Conservation (phyloP, 2,113 vertebrate genomes). For the Lagopus leucura region DNA sequence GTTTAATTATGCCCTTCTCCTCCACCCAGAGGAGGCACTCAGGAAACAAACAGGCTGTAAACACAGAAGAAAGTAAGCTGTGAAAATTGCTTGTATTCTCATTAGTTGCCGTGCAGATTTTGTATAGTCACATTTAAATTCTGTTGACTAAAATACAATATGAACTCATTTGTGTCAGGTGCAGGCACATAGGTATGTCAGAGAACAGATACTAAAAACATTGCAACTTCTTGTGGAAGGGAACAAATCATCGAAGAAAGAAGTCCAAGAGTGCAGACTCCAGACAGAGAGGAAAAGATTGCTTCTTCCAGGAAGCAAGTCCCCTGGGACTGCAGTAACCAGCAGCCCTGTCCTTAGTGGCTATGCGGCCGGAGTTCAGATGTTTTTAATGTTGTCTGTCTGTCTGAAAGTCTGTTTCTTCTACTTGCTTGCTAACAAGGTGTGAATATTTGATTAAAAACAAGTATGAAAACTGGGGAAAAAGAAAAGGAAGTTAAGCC, state of each 20-base stretch:
- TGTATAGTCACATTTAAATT: conserved; percentile 1
- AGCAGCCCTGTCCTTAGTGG: background rate
- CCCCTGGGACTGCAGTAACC: background rate
- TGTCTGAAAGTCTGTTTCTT: background rate
- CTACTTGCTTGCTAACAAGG: background rate
- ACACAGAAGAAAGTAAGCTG: background rate
- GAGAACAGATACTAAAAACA: background rate
- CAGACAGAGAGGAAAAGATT: background rate
- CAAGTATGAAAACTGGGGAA: background rate
- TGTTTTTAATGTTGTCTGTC: background rate
- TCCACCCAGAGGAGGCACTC: background rate
- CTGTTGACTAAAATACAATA: conserved; percentile 1
- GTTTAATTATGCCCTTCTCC: background rate
- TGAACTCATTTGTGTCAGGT: conserved; percentile 24
- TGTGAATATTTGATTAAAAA: background rate
- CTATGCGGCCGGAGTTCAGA: background rate
- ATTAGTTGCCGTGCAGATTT: background rate
- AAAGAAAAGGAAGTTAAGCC: background rate
- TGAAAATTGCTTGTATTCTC: background rate
- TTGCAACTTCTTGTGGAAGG: background rate
- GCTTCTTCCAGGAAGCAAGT: background rate
- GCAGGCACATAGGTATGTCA: background rate
- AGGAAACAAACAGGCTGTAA: background rate
- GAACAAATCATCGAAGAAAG: background rate
- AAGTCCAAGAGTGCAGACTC: background rate